These are phyloP conservation scores for Nemopilema nomurai DNA, from an alignment of 30 jellyfish, hydroid and myxozoan genomes.

Conservation along the genomic window DNA sequence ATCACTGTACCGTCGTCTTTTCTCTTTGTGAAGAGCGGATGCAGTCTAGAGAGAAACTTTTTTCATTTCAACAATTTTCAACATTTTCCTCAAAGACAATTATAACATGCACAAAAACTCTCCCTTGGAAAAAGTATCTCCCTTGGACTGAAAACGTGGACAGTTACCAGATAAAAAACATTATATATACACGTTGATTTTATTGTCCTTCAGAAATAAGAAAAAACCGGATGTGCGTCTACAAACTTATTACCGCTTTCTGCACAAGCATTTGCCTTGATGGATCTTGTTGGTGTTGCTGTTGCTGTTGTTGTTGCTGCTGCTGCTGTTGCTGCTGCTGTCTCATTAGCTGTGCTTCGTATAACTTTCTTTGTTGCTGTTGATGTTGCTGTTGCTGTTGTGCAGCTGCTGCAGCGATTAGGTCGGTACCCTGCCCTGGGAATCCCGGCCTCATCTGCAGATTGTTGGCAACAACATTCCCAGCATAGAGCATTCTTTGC, in stretches of 20 bases:
- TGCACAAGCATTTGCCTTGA: constrained; percentile 54
- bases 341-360: constrained; percentile 78
- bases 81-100: too few relatives aligned
- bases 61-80: too few relatives aligned
- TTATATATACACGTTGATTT: too few relatives aligned
- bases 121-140: too few relatives aligned
- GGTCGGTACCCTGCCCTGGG: constrained; percentile 51
- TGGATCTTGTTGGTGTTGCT: constrained; percentile 64
- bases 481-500: constrained; percentile 59
- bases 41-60: constrained; percentile 33
- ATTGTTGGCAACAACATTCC: constrained; percentile 30
- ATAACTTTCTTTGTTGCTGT: constrained; percentile 59
- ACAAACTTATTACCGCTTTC: constrained; percentile 44
- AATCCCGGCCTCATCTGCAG: constrained; percentile 61
- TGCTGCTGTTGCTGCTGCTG: constrained; percentile 68
- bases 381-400: constrained; percentile 73
- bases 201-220: too few relatives aligned
- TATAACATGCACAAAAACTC: too few relatives aligned
- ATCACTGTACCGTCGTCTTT: constrained; percentile 67
- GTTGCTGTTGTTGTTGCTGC: constrained; percentile 41
- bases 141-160: too few relatives aligned
- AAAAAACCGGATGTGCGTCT: too few relatives aligned
- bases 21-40: constrained; percentile 64
- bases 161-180: too few relatives aligned
- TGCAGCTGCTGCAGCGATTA: constrained; percentile 38